A percentile compares a stretch with the other conserved stretches of the same genome.
These are phyloP conservation scores for Oxystoma pomonae DNA, from an alignment of 2,888 invertebrate species.

Conservation along the genomic window DNA sequence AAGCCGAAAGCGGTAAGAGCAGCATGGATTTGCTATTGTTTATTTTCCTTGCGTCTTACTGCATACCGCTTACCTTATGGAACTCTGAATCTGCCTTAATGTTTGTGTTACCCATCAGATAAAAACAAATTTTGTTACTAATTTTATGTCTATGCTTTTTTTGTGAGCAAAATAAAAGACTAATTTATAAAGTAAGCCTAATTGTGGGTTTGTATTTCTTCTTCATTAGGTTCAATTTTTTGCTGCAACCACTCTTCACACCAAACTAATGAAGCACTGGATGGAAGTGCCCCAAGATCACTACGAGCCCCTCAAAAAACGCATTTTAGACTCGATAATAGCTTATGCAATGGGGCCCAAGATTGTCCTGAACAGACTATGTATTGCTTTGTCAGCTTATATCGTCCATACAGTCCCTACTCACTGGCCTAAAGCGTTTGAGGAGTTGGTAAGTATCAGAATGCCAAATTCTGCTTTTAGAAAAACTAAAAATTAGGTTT, in stretches of 20 bases:
- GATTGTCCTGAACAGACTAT: constrained; percentile 79
- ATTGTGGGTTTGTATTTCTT: constrained; percentile 64
- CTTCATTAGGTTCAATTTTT: constrained; percentile 93
- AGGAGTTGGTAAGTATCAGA: constrained; percentile 64
- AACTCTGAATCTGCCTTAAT: too few relatives aligned
- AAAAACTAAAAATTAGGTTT: too few relatives aligned
- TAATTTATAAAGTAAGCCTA: too few relatives aligned
- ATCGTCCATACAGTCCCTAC: constrained; percentile 64
- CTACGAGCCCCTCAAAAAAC: constrained; percentile 70
- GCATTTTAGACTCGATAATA: constrained; percentile 72
- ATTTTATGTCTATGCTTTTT: too few relatives aligned
- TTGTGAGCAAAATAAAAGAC: too few relatives aligned
- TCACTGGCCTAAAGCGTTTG: constrained; percentile 64
- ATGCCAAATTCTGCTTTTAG: too few relatives aligned
- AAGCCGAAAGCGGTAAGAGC: too few relatives aligned
- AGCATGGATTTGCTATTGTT: too few relatives aligned
- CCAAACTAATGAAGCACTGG: constrained; percentile 86
- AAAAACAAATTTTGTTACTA: too few relatives aligned
- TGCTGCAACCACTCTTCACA: constrained; percentile 85
- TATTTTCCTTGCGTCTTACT: too few relatives aligned
- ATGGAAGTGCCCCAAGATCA: constrained; percentile 78
- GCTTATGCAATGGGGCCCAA: constrained; percentile 78
- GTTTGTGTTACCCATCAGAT: too few relatives aligned
- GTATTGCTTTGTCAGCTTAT: constrained; percentile 81
- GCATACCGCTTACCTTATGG: too few relatives aligned